A percentile compares a stretch with the other conserved stretches of the same genome.
Evolutionary conservation across 2,797 vertebrate species (phyloP).

Genomic region (Pagetopsis macropterus): DNA sequence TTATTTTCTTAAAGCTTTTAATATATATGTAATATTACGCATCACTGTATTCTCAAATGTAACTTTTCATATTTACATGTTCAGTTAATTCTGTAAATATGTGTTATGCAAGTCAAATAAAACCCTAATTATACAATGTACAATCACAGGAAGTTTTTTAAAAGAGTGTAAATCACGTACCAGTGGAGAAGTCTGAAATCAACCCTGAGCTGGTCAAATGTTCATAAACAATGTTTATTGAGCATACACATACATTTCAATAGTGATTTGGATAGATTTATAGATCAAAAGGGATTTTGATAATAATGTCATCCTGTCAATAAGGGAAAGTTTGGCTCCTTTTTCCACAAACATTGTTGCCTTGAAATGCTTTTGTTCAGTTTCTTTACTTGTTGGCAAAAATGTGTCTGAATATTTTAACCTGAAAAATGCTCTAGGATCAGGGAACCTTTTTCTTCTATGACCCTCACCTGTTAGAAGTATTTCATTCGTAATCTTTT

Average conservation of each 20-base stretch:
- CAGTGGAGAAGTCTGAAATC: too few species aligned
- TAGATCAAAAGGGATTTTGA: neutral
- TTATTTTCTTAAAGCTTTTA: conserved; percentile 30
- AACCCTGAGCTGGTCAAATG: too few species aligned
- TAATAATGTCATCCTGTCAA: neutral
- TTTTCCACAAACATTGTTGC: too few species aligned
- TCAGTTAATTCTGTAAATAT: neutral
- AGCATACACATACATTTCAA: neutral
- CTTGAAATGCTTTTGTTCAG: too few species aligned
- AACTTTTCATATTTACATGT: neutral
- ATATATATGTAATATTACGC: neutral
- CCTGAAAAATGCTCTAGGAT: conserved; percentile 36
- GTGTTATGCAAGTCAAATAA: neutral
- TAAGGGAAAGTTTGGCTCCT: too few species aligned
- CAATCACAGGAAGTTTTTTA: neutral
- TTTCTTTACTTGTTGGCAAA: neutral
- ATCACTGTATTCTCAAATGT: neutral
- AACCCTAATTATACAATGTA: neutral
- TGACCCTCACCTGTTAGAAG: neutral
- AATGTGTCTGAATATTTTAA: conserved; percentile 20
- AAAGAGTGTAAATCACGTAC: neutral
- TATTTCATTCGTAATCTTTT: conserved; percentile 1
- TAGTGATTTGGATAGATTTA: neutral
- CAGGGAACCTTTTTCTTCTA: conserved; percentile 4
- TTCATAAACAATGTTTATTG: too few species aligned